A percentile compares a stretch with the other conserved stretches of the same genome.
These are phyloP conservation scores for Papilio machaon DNA, from an alignment of 1,140 invertebrate genomes.

Conservation along the genomic window DNA sequence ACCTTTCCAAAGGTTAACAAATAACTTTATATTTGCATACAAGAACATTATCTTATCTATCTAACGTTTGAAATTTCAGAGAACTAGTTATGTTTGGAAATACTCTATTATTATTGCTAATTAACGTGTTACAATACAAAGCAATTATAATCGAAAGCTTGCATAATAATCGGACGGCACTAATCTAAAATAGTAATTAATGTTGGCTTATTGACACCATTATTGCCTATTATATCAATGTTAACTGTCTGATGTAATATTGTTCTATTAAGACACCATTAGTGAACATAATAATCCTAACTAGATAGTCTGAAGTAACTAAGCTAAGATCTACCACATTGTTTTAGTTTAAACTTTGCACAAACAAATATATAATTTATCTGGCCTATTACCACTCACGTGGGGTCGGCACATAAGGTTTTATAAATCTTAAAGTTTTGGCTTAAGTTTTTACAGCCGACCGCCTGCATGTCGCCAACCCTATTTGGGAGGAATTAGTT, in stretches of 20 bases:
- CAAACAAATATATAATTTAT: no score
- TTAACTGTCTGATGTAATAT: neutral
- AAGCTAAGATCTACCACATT: neutral
- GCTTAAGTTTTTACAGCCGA: no score
- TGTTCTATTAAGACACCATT: neutral
- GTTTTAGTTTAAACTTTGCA: neutral
- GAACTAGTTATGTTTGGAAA: neutral
- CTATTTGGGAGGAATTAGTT: no score
- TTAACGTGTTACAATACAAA: slow-evolving; percentile 9
- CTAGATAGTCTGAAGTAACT: neutral
- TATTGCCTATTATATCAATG: neutral
- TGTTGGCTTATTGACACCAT: neutral
- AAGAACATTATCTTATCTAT: no score
- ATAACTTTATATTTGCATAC: no score
- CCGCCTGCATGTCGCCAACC: no score
- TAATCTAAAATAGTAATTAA: neutral
- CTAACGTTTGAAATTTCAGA: neutral
- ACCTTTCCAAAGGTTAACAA: no score
- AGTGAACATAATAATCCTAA: neutral
- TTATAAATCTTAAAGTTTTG: no score
- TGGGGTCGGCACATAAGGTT: no score
- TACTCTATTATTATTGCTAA: neutral
- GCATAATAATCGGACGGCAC: neutral
- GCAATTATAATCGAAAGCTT: neutral
- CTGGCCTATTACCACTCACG: no score